Evolutionary conservation across 2,113 vertebrate genomes (phyloP), one percentile per base, ranked within the genome.

Genomic region (Micromys minutus): DNA sequence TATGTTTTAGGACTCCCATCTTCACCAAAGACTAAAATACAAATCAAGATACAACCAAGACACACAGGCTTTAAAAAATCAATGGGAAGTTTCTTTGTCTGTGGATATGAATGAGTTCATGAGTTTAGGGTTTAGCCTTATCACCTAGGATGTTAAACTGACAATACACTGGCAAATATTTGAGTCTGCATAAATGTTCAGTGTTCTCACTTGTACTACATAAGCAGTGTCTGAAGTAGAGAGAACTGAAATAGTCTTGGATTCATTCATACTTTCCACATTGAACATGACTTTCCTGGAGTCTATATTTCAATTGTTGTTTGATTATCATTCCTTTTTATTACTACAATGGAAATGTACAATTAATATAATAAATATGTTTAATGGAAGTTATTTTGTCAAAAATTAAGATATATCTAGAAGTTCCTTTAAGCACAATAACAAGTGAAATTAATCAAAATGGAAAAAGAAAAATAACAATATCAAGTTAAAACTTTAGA

Each of bases 341-440:
- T 94, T 85, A 76, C 34, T 52, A 31, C 3, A 45, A 45, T 45
- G 15, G 34, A 3, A 19, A 94, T 26, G 57, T 84, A 55, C 12
- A 87, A 88, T 12, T 59, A 16, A 86, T 72, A 21, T 2, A 7
- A 91, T 22, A 80, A 85, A 79, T n/a, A 21, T 26, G 47, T 39
- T 87, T 57, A 90, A 63, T 84, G 87, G 13, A 87, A 94, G 42
- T 10, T 67, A 87, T 3, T 47, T 21, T 69, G 50, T 71, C 36
- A 72, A 94, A 81, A 65, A 45, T 75, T 75, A 92, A 67, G 61
- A 92, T 61, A 67, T 92, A 74, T 50, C 47, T 63, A 9, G 74
- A 94, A 79, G 21, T 5, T 47, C 39, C 76, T 86, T 45, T 61
- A 36, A 84, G 39, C 4, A 94, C 22, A 45, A 75, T 94, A 94